phyloP scores from a whole-genome alignment of 2,888 invertebrate genomes.

The Parochlus steinenii region DNA sequence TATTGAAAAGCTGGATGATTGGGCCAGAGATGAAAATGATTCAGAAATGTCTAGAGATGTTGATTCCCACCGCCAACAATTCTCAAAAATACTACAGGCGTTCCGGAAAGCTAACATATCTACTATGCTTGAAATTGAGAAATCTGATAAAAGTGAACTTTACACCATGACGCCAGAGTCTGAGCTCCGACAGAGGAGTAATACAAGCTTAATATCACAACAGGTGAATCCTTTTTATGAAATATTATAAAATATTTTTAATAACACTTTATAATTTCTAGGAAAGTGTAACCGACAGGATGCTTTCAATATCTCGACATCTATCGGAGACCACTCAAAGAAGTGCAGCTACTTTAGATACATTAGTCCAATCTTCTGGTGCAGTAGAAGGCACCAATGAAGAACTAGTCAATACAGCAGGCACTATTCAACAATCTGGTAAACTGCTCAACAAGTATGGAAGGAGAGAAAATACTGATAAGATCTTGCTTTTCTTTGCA shows the following conservation, averaged over 20 bases:
- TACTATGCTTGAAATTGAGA: constrained; percentile 63
- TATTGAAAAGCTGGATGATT: constrained; percentile 49
- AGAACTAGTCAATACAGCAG: constrained; percentile 72
- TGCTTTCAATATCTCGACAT: constrained; percentile 69
- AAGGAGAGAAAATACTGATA: constrained; percentile 87
- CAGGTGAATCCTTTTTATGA: no score
- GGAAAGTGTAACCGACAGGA: constrained; percentile 63
- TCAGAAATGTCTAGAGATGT: constrained; percentile 44
- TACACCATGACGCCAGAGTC: constrained; percentile 35
- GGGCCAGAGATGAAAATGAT: constrained; percentile 48
- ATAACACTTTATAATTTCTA: no score
- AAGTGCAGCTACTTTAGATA: constrained; percentile 72
- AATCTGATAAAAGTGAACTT: constrained; percentile 53
- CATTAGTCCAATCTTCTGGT: constrained; percentile 51
- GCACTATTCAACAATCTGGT: constrained; percentile 74
- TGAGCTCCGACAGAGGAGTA: constrained; percentile 43
- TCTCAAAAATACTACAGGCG: constrained; percentile 50
- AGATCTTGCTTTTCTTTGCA: constrained; percentile 73
- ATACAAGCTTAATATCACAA: constrained; percentile 31
- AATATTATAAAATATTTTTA: not conserved
- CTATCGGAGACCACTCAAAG: constrained; percentile 74
- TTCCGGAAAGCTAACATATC: constrained; percentile 68
- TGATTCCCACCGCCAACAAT: constrained; percentile 49
- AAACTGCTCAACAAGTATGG: constrained; percentile 89
- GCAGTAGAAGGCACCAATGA: constrained; percentile 58